Conservation (phyloP, 2,113 vertebrate genomes). For the Cinclus cinclus region DNA sequence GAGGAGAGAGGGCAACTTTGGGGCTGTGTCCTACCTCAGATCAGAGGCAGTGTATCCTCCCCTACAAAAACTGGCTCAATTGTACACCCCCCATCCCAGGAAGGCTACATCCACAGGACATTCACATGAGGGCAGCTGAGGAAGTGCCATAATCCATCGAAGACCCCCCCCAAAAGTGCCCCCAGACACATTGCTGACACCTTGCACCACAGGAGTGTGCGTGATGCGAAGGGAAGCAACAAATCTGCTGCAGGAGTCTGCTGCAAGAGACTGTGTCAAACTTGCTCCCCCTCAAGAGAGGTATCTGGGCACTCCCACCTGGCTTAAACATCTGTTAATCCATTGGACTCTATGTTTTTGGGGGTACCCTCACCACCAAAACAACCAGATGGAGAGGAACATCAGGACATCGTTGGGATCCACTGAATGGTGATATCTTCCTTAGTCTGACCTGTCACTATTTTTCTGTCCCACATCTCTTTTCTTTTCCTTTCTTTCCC, state of each 20-base stretch:
- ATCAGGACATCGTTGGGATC: neutral
- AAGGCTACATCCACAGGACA: neutral
- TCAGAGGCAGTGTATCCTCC: neutral
- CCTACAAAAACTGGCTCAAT: neutral
- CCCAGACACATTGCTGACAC: neutral
- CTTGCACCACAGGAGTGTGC: neutral
- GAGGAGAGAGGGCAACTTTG: rapidly evolving
- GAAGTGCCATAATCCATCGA: too few relatives aligned
- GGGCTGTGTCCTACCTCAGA: rapidly evolving
- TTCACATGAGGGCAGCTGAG: neutral
- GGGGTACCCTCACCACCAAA: neutral
- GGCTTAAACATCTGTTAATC: neutral
- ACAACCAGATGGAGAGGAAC: neutral
- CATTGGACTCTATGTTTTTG: neutral
- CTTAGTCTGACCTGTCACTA: neutral
- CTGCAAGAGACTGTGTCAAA: neutral
- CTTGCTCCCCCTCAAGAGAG: neutral
- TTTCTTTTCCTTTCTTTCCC: neutral
- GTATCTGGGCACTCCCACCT: neutral
- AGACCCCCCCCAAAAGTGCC: too few relatives aligned
- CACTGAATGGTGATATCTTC: neutral
- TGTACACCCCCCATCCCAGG: neutral
- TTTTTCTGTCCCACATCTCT: neutral
- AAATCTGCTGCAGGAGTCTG: neutral
- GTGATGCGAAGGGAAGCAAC: rapidly evolving